phyloP scores from a whole-genome alignment of 2,888 invertebrate species.

The Spodoptera littoralis region DNA sequence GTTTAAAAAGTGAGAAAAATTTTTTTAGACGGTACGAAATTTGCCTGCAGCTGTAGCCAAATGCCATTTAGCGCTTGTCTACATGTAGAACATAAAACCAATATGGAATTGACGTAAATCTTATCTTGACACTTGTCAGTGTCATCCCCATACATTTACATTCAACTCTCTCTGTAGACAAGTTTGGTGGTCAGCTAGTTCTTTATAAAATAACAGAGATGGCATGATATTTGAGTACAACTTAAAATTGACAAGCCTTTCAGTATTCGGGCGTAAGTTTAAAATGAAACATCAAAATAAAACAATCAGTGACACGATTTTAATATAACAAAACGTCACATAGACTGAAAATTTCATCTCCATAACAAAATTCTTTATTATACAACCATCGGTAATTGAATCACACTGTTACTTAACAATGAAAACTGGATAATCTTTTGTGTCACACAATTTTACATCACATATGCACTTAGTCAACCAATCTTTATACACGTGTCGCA shows the following conservation, averaged over 20 bases:
- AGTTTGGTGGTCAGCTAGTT: too few species aligned
- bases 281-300: conserved; percentile 16
- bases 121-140: too few species aligned
- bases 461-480: conserved; percentile 82
- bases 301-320: background rate
- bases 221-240: too few species aligned
- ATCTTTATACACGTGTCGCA: conserved; percentile 77
- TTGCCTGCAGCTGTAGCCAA: too few species aligned
- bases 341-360: conserved; percentile 18
- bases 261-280: background rate
- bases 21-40: too few species aligned
- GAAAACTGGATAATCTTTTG: conserved; percentile 71
- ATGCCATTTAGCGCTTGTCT: too few species aligned
- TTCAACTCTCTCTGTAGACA: too few species aligned
- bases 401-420: conserved; percentile 62
- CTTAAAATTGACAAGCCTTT: too few species aligned
- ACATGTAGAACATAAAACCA: too few species aligned
- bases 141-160: too few species aligned
- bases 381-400: conserved; percentile 29
- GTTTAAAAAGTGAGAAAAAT: too few species aligned
- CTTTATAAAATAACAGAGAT: background rate
- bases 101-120: too few species aligned
- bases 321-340: background rate
- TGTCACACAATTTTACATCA: conserved; percentile 72
- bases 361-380: background rate